Evolutionary conservation across 2,113 vertebrate genomes (phyloP), one percentile per base, ranked within the genome.

Genomic region (Oenanthe oenanthe): DNA sequence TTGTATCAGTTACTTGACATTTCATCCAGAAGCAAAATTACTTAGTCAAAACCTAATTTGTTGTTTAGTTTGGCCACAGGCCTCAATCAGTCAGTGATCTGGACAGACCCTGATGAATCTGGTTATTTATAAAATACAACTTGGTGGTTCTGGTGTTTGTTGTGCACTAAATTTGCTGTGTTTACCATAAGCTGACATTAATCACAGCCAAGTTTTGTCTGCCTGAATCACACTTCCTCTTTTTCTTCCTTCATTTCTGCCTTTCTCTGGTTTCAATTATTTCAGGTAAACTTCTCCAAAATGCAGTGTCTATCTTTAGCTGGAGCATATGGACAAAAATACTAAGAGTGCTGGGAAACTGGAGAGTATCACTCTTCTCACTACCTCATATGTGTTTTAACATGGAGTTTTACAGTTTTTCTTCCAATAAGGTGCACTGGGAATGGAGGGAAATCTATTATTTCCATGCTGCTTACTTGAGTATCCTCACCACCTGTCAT

Each of bases 221-320:
- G 34, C 6, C 62, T 83, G 54, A 94, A 73, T 91, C 88, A 66
- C 26, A 40, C 42, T 83, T 34, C 26, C 15, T 88, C 31, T 58
- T 67, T 63, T 83, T 36, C 74, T 65, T 85, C 62, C 45, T 93
- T 75, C 14, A 26, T 85, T 76, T 68, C 65, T 67, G 42, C n/a
- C 40, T 11, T 68, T 79, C 21, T 91, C 36, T 67, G 43, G 47
- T 56, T 90, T 67, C n/a, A 76, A 22, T 94, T 79, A 85, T 85
- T 93, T 71, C 82, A 92, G 71, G 40, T 94, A 88, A 89, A 83
- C 16, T 25, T 85, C 28, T 73, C 28, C 13, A 56, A 89, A 94
- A 90, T 18, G 22, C 17, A 42, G 17, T 28, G 9, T 57, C 51
- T 89, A 42, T 93, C 34, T 94, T 91, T 67, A 83, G 63, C 51